phyloP scores from a whole-genome alignment of 1,140 invertebrate genomes.

The Phenacoccus solenopsis region DNA sequence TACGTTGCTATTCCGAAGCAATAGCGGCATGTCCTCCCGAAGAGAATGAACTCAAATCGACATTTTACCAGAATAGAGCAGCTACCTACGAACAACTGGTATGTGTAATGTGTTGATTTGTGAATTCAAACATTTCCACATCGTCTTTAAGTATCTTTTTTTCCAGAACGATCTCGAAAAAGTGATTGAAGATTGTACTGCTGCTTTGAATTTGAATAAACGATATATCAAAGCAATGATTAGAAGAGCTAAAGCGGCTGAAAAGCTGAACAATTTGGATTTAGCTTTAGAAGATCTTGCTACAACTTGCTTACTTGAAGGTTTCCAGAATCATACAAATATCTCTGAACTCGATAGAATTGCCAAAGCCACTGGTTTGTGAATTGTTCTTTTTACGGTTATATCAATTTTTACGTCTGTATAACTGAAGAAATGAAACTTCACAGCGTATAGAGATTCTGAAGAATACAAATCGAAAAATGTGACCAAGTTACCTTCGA shows the following conservation, averaged over 20 bases:
- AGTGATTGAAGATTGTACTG: conserved; percentile 75
- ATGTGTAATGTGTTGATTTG: conserved; percentile 25
- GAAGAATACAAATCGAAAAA: background rate
- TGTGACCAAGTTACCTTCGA: background rate
- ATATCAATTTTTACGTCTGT: background rate
- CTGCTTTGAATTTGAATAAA: conserved; percentile 71
- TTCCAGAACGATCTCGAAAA: conserved; percentile 61
- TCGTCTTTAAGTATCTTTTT: conserved; percentile 21
- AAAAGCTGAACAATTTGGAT: conserved; percentile 61
- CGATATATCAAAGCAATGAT: conserved; percentile 80
- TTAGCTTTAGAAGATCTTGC: conserved; percentile 82
- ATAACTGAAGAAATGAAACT: background rate
- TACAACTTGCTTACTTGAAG: conserved; percentile 80
- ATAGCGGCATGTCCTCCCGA: conserved; percentile 69
- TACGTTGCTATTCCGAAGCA: conserved; percentile 73
- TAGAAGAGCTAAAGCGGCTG: conserved; percentile 70
- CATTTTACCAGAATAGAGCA: conserved; percentile 91
- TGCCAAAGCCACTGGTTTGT: background rate
- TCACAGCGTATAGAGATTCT: background rate
- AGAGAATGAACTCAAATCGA: conserved; percentile 60
- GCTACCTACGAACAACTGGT: conserved; percentile 86
- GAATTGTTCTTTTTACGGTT: background rate
- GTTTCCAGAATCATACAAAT: conserved; percentile 53
- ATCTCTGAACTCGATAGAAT: background rate
- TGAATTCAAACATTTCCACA: background rate